Base-by-base conservation (phyloP, 2,888 invertebrate species). In the Drosophila greeni region DNA sequence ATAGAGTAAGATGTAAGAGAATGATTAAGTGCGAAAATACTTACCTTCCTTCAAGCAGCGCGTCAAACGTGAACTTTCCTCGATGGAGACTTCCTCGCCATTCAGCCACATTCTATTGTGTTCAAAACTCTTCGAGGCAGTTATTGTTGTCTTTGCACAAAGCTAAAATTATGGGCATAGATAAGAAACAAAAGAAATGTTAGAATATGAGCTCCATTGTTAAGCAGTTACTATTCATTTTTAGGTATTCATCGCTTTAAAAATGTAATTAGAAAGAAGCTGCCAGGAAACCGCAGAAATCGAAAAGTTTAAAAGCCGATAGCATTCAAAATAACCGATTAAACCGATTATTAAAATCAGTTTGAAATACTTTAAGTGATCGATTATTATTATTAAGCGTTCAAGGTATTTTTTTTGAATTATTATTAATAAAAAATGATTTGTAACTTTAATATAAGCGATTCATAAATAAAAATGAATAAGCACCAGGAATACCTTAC, bases 121-220 rank as follows among this genome's bases (percentile, higher is more conserved):
- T 72, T 90, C 90, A 85, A 97, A 96, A 14, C 91, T 88, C 39
- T 93, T 91, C 81, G 93, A 92, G 12, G 92, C 91, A 86, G 94
- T 92, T 14, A 96, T 92, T 16, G 97, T 96, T 55, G 99, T 99
- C 90, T 95, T 97, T 1, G 98, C 95, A 87, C 93, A 93, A 93
- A 97, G 93, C 91, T 96, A 51, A n/a, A 75, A 72, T 12, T 37
- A 54, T 45, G 55, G 16, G 76, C 73, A 45, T 49, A 45, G 36
- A 59, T 47, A 47, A 58, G 37, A 60, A 26, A 37, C 20, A 20
- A 20, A 18, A 36, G 14, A 49, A 43, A 45, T 60, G 29, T 45
- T 29, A 24, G 26, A 66, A 24, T 9, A 4, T 24, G 18, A 33
- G n/a, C 9, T 31, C 39, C 7, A 26, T 52, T 39, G 39, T 52